Percentiles rank a stretch among this genome's conserved stretches.
Conservation (phyloP, 2,888 invertebrate genomes). For the Alviniconcha strummeri region DNA sequence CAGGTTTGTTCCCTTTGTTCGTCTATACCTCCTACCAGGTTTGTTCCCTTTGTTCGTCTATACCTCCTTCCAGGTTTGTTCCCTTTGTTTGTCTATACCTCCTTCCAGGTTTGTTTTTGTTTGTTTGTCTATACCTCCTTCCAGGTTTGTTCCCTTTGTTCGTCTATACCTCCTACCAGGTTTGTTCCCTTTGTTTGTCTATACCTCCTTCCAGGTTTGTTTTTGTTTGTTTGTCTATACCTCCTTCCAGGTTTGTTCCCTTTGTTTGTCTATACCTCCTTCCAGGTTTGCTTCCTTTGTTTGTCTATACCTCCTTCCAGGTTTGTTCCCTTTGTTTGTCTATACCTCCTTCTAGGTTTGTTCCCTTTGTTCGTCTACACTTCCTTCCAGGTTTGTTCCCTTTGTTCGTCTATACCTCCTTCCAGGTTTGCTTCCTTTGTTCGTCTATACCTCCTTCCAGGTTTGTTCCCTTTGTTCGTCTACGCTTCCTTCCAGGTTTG, state of each 20-base stretch:
- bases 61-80: background rate
- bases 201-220: no score
- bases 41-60: background rate
- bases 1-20: background rate
- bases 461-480: no score
- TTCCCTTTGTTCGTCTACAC: background rate
- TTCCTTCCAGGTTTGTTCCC: background rate
- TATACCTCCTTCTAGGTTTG: no score
- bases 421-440: background rate
- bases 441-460: background rate
- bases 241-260: no score
- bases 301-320: conserved; percentile 24
- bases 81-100: background rate
- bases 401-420: background rate
- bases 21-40: no score
- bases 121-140: background rate
- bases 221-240: no score
- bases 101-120: background rate
- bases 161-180: no score
- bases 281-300: background rate
- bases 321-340: background rate
- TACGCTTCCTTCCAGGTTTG: no score
- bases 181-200: no score
- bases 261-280: no score
- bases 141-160: no score